Conservation (phyloP, 2,888 invertebrate genomes). For the Tethea ocularis region DNA sequence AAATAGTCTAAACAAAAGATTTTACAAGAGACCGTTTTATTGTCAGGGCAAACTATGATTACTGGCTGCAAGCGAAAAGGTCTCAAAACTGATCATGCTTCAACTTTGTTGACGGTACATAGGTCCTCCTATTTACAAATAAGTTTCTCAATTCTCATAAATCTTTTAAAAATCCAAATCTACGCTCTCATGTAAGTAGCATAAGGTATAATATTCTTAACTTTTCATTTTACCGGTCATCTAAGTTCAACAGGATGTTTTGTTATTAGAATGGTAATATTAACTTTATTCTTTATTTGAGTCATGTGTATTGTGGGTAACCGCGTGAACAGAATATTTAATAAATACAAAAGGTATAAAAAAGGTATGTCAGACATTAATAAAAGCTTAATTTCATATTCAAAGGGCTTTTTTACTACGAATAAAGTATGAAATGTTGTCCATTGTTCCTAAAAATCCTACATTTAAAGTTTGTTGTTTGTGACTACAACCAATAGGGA, state of each 20-base stretch:
- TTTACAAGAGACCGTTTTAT: too few relatives aligned
- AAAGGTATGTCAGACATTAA: background rate
- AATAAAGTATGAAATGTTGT: background rate
- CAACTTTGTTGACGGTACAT: too few relatives aligned
- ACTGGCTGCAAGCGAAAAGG: too few relatives aligned
- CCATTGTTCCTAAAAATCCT: background rate
- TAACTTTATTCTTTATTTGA: constrained; percentile 9
- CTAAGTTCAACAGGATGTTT: constrained; percentile 20
- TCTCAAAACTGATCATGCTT: too few relatives aligned
- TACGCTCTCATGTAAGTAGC: background rate
- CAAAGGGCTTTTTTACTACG: background rate
- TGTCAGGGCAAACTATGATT: too few relatives aligned
- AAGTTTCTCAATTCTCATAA: background rate
- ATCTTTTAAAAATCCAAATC: background rate
- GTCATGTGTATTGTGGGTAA: background rate
- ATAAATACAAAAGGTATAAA: background rate
- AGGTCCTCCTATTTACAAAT: background rate
- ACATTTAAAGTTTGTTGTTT: too few relatives aligned
- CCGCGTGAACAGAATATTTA: background rate
- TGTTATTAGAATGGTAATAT: constrained; percentile 4
- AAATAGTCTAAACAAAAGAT: too few relatives aligned
- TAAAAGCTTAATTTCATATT: background rate
- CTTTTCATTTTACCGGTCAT: constrained; percentile 15
- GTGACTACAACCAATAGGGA: too few relatives aligned
- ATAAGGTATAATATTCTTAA: background rate